Evolutionary conservation across 2,888 invertebrate species (phyloP), one percentile per base, ranked within the genome.

Genomic region (Malthinus flaveolus): DNA sequence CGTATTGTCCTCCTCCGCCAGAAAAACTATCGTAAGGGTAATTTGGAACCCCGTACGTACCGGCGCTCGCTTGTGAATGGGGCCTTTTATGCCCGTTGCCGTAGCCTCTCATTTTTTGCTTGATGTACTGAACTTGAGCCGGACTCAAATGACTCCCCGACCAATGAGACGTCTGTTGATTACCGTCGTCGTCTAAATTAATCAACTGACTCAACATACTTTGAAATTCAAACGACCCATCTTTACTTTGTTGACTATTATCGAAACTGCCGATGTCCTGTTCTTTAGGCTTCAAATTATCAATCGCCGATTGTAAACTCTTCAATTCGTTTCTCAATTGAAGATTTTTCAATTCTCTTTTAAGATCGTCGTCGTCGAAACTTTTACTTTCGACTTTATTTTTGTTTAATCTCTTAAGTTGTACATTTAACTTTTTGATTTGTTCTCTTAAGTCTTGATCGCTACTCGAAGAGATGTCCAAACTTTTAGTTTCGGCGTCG

Each of bases 251-350:
- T n/a, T 37, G 11, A 33, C 32, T 35, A 6, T 6, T 10, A 10
- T 51, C 52, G 8, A 45, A 42, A 52, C 57, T 51, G 1, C 47
- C 32, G 31, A 59, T 59, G 10, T 5, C 5, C 5, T 71, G 68
- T 35, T 68, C 68, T 58, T 69, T 73, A 0, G 71, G 69, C 48
- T 63, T 67, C 13, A 75, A 52, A 36, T 59, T 68, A 31, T 71
- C 67, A 11, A 77, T 75, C 1, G 71, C 74, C 3, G 61, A 53
- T 61, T 75, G 69, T 11, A 77, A 60, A 46, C 65, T 57, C 35
- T 59, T 65, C n/a, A 74, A 52, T 49, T 71, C 69, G n/a, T 55
- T 61, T 12, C 68, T 65, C 9, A 67, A 23, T 5, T 23, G 23
- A 5, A 23, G 23, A 23, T 23, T 23, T 23, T 23, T 23, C 23